Evolutionary conservation across 2,888 invertebrate species (phyloP).

Genomic region (Agriopis marginaria): DNA sequence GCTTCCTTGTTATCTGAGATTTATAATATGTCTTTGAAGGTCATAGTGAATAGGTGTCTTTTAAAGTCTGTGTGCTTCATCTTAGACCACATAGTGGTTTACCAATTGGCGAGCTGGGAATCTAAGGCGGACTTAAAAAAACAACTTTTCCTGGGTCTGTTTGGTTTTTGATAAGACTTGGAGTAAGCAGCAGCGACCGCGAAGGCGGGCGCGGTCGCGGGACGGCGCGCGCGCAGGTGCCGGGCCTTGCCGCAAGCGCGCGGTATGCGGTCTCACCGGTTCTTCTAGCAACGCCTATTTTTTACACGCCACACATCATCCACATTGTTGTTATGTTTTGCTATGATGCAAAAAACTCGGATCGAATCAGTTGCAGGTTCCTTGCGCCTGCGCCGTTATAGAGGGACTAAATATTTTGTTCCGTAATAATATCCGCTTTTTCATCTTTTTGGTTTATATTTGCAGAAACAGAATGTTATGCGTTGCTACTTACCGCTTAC

Average conservation of each 20-base stretch:
- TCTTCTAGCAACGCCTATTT: constrained; percentile 83
- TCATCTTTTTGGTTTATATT: constrained; percentile 20
- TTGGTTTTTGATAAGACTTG: constrained; percentile 14
- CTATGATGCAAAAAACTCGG: constrained; percentile 77
- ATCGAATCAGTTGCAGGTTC: constrained; percentile 30
- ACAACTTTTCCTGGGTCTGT: not conserved
- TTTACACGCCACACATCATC: constrained; percentile 83
- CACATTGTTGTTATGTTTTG: constrained; percentile 83
- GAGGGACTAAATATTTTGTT: constrained; percentile 46
- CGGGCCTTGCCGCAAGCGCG: constrained; percentile 81
- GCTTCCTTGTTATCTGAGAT: too few relatives aligned
- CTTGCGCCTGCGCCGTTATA: constrained; percentile 47
- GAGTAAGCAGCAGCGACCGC: constrained; percentile 36
- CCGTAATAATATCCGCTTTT: constrained; percentile 41
- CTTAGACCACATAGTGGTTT: too few relatives aligned
- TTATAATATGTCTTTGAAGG: too few relatives aligned
- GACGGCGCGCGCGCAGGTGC: constrained; percentile 46
- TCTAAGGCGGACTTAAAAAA: too few relatives aligned
- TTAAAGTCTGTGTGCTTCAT: too few relatives aligned
- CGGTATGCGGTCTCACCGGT: constrained; percentile 86
- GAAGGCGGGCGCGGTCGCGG: constrained; percentile 46
- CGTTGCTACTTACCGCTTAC: too few relatives aligned
- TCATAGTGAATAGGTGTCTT: too few relatives aligned
- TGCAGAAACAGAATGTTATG: too few relatives aligned
- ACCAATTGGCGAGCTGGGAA: too few relatives aligned